Evolutionary conservation across 2,888 invertebrate genomes (phyloP).

Genomic region (Ditula angustiorana): DNA sequence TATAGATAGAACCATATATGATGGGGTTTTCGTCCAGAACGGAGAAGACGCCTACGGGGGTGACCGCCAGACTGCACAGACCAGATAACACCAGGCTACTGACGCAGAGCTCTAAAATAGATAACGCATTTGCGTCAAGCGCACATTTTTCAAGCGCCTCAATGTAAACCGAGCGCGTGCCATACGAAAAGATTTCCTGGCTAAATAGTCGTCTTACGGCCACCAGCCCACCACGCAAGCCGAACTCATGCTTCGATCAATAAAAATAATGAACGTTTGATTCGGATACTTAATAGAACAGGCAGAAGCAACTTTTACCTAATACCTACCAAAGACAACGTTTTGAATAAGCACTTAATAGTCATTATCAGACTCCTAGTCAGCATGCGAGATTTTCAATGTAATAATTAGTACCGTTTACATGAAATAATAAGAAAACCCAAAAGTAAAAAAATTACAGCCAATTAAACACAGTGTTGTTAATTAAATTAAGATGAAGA

Average conservation of each 20-base stretch:
- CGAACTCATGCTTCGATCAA: slow-evolving; percentile 13
- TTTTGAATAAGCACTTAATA: too few species aligned
- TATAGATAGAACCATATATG: slow-evolving; percentile 16
- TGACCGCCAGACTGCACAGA: slow-evolving; percentile 78
- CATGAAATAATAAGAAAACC: slow-evolving; percentile 5
- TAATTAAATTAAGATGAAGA: slow-evolving; percentile 17
- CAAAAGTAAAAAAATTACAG: neutral
- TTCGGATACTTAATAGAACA: slow-evolving; percentile 20
- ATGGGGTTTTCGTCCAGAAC: slow-evolving; percentile 24
- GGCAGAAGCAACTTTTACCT: slow-evolving; percentile 31
- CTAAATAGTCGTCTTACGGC: slow-evolving; percentile 69
- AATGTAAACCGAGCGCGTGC: slow-evolving; percentile 76
- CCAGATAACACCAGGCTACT: slow-evolving; percentile 75
- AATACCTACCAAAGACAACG: too few species aligned
- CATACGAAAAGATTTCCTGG: slow-evolving; percentile 76
- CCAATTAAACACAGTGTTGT: slow-evolving; percentile 5
- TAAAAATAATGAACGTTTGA: slow-evolving; percentile 24
- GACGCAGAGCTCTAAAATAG: slow-evolving; percentile 84
- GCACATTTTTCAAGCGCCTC: slow-evolving; percentile 77
- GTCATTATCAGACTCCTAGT: neutral
- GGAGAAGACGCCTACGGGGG: slow-evolving; percentile 57
- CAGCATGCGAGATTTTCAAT: slow-evolving; percentile 21
- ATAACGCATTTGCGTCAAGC: slow-evolving; percentile 85
- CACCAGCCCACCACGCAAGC: slow-evolving; percentile 30
- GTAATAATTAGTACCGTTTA: slow-evolving; percentile 29